phyloP scores from a whole-genome alignment of 2,888 invertebrate species.

The Acrobasis repandana region DNA sequence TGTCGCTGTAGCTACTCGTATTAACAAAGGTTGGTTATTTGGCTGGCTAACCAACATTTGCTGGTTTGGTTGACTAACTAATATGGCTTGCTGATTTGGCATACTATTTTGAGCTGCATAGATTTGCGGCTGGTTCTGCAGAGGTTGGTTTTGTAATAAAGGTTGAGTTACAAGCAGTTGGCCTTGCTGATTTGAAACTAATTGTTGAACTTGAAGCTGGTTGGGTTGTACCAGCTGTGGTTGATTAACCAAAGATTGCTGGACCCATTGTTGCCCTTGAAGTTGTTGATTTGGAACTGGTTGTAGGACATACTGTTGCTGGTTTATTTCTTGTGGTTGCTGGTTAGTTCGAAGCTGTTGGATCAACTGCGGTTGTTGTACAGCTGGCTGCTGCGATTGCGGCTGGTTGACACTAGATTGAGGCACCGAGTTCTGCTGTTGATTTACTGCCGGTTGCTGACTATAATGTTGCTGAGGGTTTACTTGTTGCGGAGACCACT shows the following conservation, averaged over 20 bases:
- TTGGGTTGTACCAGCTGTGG: neutral
- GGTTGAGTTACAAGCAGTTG: neutral
- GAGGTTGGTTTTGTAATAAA: slow-evolving; percentile 1
- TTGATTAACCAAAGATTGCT: neutral
- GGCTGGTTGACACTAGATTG: slow-evolving; percentile 26
- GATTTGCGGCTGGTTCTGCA: slow-evolving; percentile 7
- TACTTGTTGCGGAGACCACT: slow-evolving; percentile 12
- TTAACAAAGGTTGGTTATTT: slow-evolving; percentile 29
- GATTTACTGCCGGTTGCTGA: slow-evolving; percentile 27
- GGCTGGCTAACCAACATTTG: slow-evolving; percentile 24
- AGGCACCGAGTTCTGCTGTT: slow-evolving; percentile 24
- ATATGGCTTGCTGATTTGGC: slow-evolving; percentile 22
- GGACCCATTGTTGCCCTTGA: neutral
- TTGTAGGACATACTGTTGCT: slow-evolving; percentile 6
- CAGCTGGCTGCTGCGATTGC: slow-evolving; percentile 25
- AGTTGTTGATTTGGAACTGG: neutral
- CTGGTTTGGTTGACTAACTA: slow-evolving; percentile 25
- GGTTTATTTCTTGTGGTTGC: slow-evolving; percentile 25
- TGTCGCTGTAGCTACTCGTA: neutral
- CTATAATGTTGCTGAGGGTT: slow-evolving; percentile 13
- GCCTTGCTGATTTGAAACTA: slow-evolving; percentile 8
- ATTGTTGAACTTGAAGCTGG: slow-evolving; percentile 23
- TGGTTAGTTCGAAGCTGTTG: slow-evolving; percentile 29
- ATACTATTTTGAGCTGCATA: slow-evolving; percentile 17
- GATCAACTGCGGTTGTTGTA: slow-evolving; percentile 28